Evolutionary conservation across 2,888 invertebrate species (phyloP), one percentile per base, ranked within the genome.

Genomic region (Pristionchus japonicus): DNA sequence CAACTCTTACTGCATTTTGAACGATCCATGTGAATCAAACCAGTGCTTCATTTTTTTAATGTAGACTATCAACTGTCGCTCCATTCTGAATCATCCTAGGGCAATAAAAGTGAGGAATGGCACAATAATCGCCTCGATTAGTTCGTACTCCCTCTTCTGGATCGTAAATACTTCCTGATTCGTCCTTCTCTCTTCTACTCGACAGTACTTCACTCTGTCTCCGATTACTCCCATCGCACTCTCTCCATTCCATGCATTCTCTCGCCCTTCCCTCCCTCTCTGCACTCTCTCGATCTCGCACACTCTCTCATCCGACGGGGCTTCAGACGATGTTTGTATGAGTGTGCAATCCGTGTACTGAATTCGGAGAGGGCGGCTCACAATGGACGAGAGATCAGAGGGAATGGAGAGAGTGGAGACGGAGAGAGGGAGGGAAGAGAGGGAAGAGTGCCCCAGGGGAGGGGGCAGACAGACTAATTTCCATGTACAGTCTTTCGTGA

Each of bases 281-380:
- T 52, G 23, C 52, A 11, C 82, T 52, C 82, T 82, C 49, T 82
- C 52, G 9, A 82, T 57, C 52, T 57, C 11, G 31, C 49, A 1
- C n/a, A 34, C 82, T 37, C 52, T 57, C 82, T 57, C 82, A 2
- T 20, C 52, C 7, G 13, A 9, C 17, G 15, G 43, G 27, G 34
- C 49, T 49, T 52, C 49, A 82, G 49, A 49, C 52, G 52, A 49
- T 49, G 52, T 37, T 31, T 20, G 49, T 52, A 52, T 43, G 52
- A n/a, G 31, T 43, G 82, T 34, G 52, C 82, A 52, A 49, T 82
- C n/a, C 49, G 82, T 49, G 82, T 49, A 82, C 82, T 82, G 17
- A 52, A 34, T 37, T 57, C 52, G 49, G 43, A 40, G 52, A 37
- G 27, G 74, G 82, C 9, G 13, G 31, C 23, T 31, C 49, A 40